Evolutionary conservation across 2,113 vertebrate genomes (phyloP), one percentile per base, ranked within the genome.

Genomic region (Nannobrachium achirus): DNA sequence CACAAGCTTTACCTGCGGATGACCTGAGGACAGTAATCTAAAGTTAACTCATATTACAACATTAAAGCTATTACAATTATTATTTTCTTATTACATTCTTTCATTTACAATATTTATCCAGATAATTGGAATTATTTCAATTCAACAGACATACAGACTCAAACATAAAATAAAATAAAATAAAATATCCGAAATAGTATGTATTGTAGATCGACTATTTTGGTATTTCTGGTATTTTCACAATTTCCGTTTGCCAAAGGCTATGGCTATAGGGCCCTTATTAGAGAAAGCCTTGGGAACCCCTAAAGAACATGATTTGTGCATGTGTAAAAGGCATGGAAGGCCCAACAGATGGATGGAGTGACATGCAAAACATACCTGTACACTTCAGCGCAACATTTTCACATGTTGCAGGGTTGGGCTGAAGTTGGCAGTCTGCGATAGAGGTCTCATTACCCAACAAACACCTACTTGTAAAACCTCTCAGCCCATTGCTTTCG

Each of bases 361-460:
- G 3, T 13, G 10, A 52, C 6, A 5, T n/a, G 39, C 10, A 52
- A 16, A 1, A 25, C 15, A 13, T 75, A 86, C 88, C 87, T 82
- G 25, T 1, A 53, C 89, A 88, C 57, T 71, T 8, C 7, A 88
- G 42, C 42, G 80, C 81, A 1, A 76, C 78, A 6, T 62, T 66
- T 9, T 73, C 42, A 67, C 89, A 89, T 1, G 0, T 4, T 0
- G 61, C 80, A 0, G 1, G 0, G 45, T 45, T 38, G 18, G 65
- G 58, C n/a, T 78, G 61, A 25, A 90, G 7, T 7, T 15, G 0
- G 48, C 88, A 91, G 6, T 87, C 49, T 38, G 45, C 18, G 16
- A 90, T 75, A 0, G 73, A 86, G 39, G 25, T 62, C 61, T 81
- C 83, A 6, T 60, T 68, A 38, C 56, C 70, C 10, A 69, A 3